Percentiles rank a stretch among this genome's conserved stretches.
These are phyloP conservation scores for Phragmatobia fuliginosa DNA, from an alignment of 2,888 invertebrate species.

Conservation along the genomic window DNA sequence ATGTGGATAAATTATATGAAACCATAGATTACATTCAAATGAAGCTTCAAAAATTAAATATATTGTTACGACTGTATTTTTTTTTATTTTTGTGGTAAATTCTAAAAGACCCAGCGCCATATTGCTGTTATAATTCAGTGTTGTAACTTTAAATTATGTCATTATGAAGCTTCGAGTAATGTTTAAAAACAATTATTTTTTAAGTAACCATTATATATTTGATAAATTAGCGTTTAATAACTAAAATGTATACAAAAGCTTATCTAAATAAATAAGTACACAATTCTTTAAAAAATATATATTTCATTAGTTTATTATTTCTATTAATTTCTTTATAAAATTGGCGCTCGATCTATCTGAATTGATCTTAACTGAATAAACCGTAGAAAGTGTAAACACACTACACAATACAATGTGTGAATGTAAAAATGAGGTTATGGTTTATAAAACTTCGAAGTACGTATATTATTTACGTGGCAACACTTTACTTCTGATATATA, in stretches of 20 bases:
- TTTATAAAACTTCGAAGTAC: background rate
- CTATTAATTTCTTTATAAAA: background rate
- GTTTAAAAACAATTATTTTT: background rate
- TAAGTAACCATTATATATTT: background rate
- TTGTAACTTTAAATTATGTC: background rate
- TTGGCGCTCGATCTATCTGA: slow-evolving; percentile 13
- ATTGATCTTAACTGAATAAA: slow-evolving; percentile 48
- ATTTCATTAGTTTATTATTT: background rate
- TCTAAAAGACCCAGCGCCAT: slow-evolving; percentile 2
- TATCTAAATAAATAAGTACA: background rate
- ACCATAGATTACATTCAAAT: background rate
- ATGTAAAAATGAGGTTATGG: background rate
- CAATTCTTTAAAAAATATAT: background rate
- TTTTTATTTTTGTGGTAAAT: slow-evolving; percentile 6
- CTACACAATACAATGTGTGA: too few relatives aligned
- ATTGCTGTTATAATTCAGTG: background rate
- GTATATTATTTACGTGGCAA: slow-evolving; percentile 18
- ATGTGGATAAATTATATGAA: slow-evolving; percentile 9
- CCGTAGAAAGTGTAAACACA: slow-evolving; percentile 57
- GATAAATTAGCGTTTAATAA: background rate
- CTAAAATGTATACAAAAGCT: background rate
- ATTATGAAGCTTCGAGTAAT: background rate
- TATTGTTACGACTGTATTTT: background rate
- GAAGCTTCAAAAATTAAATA: background rate
- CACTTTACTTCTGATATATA: slow-evolving; percentile 22